A percentile compares a stretch with the other conserved stretches of the same genome.
These are phyloP conservation scores for Sardinella longiceps DNA, from an alignment of 2,797 vertebrate genomes.

Conservation along the genomic window DNA sequence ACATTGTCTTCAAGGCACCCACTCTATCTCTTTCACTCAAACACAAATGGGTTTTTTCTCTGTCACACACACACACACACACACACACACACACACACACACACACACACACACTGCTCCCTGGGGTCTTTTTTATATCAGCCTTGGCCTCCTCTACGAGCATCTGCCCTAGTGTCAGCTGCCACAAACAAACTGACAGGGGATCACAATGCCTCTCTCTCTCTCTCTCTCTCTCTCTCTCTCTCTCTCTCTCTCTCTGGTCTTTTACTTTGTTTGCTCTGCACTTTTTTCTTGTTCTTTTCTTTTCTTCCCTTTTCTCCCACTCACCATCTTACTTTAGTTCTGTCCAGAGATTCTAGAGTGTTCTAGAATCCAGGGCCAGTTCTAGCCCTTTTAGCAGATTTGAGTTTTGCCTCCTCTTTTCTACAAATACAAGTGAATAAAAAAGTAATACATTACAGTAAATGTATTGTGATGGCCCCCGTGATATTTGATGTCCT, in stretches of 20 bases:
- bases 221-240: slow-evolving; percentile 25
- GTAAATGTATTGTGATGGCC: too few species aligned
- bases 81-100: too few species aligned
- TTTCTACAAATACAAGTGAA: too few species aligned
- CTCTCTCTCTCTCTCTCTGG: slow-evolving; percentile 41
- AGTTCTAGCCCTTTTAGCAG: too few species aligned
- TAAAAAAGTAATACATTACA: too few species aligned
- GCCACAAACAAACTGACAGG: slow-evolving; percentile 66
- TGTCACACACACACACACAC: neutral
- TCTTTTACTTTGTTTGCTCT: slow-evolving; percentile 24
- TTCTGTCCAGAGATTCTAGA: too few species aligned
- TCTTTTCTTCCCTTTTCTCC: neutral
- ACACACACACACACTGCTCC: slow-evolving; percentile 37
- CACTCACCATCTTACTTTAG: neutral
- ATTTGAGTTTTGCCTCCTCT: too few species aligned
- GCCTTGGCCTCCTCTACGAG: neutral
- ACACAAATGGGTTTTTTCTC: neutral
- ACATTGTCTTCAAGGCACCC: neutral
- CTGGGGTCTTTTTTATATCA: neutral
- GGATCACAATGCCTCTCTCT: slow-evolving; percentile 59
- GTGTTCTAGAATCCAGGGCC: too few species aligned
- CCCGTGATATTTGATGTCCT: too few species aligned
- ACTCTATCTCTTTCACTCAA: neutral
- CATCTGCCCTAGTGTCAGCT: slow-evolving; percentile 69
- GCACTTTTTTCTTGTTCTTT: neutral